Conservation (phyloP, 2,113 vertebrate genomes). For the Pelvicachromis taeniatus region DNA sequence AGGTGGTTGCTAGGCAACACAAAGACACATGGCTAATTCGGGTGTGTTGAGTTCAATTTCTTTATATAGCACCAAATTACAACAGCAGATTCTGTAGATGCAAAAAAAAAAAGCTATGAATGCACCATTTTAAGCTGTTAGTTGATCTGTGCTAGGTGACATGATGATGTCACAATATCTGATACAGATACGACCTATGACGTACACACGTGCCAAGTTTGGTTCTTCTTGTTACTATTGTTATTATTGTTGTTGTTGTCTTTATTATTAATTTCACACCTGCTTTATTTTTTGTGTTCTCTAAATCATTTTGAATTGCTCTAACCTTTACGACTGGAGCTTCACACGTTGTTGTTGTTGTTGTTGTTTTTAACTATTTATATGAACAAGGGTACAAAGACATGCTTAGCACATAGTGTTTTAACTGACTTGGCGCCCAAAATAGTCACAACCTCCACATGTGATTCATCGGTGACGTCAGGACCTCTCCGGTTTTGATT, state of each 20-base stretch:
- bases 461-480: background rate
- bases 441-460: background rate
- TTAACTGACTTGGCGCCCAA: background rate
- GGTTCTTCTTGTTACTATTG: background rate
- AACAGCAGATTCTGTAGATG: background rate
- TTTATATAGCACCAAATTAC: background rate
- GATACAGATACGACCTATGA: background rate
- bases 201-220: background rate
- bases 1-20: no score
- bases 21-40: no score
- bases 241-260: background rate
- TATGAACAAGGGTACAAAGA: background rate
- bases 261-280: background rate
- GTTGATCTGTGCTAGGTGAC: background rate
- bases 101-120: background rate
- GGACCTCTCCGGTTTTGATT: background rate
- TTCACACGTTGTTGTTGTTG: background rate
- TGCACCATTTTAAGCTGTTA: background rate
- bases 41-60: no score
- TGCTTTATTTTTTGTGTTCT: background rate
- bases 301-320: background rate
- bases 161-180: background rate
- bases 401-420: background rate
- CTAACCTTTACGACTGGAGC: background rate
- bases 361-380: rapidly evolving